Conservation (phyloP, 1,140 invertebrate genomes). For the Anoplophora glabripennis region DNA sequence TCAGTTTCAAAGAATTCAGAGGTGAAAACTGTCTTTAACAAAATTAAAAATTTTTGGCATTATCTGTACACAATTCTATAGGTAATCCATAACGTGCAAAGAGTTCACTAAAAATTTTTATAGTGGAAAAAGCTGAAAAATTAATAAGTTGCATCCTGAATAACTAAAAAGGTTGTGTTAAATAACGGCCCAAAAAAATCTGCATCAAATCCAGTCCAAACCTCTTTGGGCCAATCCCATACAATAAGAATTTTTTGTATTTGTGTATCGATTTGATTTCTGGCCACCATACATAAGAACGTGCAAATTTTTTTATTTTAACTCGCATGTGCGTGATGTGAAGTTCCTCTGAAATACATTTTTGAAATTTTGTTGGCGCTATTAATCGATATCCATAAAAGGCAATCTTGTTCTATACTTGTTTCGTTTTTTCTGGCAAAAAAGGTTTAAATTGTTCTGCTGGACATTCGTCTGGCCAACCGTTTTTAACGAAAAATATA, state of each 20-base stretch:
- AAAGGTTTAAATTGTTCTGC: constrained; percentile 1
- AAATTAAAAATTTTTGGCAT: constrained; percentile 22
- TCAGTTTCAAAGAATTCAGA: too few relatives aligned
- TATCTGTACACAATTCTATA: constrained; percentile 19
- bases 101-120: constrained; percentile 13
- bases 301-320: constrained; percentile 48
- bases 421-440: constrained; percentile 23
- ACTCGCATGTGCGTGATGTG: constrained; percentile 49
- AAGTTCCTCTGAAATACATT: constrained; percentile 40
- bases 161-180: constrained; percentile 29
- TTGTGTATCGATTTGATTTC: constrained; percentile 44
- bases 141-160: constrained; percentile 33
- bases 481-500: neutral
- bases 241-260: constrained; percentile 10
- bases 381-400: constrained; percentile 43
- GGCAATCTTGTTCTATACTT: constrained; percentile 29
- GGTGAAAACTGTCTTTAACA: too few relatives aligned
- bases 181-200: constrained; percentile 43
- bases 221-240: constrained; percentile 20
- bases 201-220: constrained; percentile 45
- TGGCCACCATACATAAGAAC: constrained; percentile 51
- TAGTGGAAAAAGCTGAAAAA: constrained; percentile 25
- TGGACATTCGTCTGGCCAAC: neutral
- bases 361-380: constrained; percentile 41
- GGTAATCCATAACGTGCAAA: constrained; percentile 25